These are phyloP conservation scores for Mylabris sibirica DNA, from an alignment of 2,888 invertebrate species.

Conservation along the genomic window DNA sequence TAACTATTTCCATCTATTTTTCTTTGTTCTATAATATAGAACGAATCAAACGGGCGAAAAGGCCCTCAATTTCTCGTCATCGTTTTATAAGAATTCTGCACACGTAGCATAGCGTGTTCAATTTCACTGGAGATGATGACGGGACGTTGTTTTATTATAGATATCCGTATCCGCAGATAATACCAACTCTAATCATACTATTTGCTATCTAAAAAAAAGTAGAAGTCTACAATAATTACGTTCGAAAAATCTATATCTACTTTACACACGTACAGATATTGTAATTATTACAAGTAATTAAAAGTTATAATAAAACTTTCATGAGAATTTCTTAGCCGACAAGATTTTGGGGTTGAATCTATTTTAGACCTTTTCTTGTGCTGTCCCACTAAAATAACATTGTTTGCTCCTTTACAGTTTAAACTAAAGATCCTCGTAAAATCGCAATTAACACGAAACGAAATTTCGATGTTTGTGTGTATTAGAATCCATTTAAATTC, in stretches of 20 bases:
- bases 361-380: not conserved
- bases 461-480: not conserved
- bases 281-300: not conserved
- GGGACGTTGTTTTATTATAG: slow-evolving; percentile 54
- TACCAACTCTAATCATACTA: slow-evolving; percentile 42
- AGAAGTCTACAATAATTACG: too few relatives aligned
- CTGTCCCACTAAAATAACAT: too few relatives aligned
- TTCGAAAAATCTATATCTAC: too few relatives aligned
- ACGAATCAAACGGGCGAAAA: slow-evolving; percentile 27
- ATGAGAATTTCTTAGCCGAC: too few relatives aligned
- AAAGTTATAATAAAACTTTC: not conserved
- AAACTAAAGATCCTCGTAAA: slow-evolving; percentile 14
- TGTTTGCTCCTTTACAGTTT: slow-evolving; percentile 22
- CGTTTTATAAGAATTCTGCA: slow-evolving; percentile 49
- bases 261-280: not conserved
- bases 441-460: slow-evolving; percentile 19
- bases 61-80: slow-evolving; percentile 32
- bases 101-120: slow-evolving; percentile 57
- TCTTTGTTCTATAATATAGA: slow-evolving; percentile 35
- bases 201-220: not conserved
- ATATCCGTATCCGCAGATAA: slow-evolving; percentile 49
- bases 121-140: slow-evolving; percentile 53
- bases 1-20: slow-evolving; percentile 50
- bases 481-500: not conserved
- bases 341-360: not conserved